Evolutionary conservation across 1,140 invertebrate species (phyloP).

Genomic region (Proctacanthus coquilletti): DNA sequence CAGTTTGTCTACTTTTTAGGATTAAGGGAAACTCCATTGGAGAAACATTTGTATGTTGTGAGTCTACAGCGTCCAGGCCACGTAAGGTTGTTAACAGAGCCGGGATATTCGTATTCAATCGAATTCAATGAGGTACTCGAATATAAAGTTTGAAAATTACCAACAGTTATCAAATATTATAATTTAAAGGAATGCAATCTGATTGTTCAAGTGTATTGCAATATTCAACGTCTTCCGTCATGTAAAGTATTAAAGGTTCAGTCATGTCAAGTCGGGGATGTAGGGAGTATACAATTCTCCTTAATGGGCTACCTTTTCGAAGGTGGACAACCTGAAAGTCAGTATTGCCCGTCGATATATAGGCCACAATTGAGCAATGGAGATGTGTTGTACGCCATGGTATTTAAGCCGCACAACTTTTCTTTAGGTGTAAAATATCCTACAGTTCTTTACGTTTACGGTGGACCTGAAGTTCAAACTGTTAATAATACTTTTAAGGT

Average conservation of each 20-base stretch:
- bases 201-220: constrained; percentile 80
- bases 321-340: constrained; percentile 39
- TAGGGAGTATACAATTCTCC: constrained; percentile 47
- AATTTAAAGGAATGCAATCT: constrained; percentile 64
- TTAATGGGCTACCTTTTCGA: constrained; percentile 54
- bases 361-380: constrained; percentile 53
- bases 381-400: constrained; percentile 73
- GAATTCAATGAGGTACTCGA: constrained; percentile 56
- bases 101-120: constrained; percentile 61
- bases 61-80: constrained; percentile 49
- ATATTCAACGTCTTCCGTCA: constrained; percentile 61
- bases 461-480: constrained; percentile 92
- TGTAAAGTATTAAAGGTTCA: constrained; percentile 69
- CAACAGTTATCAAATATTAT: too few species aligned
- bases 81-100: constrained; percentile 51
- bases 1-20: constrained; percentile 70
- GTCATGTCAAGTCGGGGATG: constrained; percentile 22
- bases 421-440: constrained; percentile 69
- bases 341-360: constrained; percentile 58
- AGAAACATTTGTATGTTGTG: constrained; percentile 70
- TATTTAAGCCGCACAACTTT: constrained; percentile 76
- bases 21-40: constrained; percentile 60
- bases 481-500: constrained; percentile 94
- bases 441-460: constrained; percentile 92
- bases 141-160: background rate